Evolutionary conservation across 2,113 vertebrate species (phyloP).

Genomic region (Takifugu bimaculatus): DNA sequence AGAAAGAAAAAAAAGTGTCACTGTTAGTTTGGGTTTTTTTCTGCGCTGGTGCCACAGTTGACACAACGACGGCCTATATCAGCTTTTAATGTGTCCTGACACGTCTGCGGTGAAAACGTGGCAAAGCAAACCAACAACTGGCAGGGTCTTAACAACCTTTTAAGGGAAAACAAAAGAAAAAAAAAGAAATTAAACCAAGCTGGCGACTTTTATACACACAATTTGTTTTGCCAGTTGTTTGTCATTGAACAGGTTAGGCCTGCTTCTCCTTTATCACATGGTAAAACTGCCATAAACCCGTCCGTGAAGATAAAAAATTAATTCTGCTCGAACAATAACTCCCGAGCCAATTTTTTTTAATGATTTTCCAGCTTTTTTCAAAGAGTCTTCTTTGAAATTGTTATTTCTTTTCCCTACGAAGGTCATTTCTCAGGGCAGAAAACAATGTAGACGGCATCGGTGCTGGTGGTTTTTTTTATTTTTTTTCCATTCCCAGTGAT

Average conservation of each 20-base stretch:
- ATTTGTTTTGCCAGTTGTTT: constrained; percentile 27
- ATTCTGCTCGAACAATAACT: constrained; percentile 19
- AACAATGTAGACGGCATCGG: too few species aligned
- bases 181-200: too few species aligned
- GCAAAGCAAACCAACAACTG: too few species aligned
- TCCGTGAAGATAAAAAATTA: constrained; percentile 8
- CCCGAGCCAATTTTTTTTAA: constrained; percentile 12
- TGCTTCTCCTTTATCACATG: constrained; percentile 19
- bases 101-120: too few species aligned
- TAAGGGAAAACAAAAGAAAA: too few species aligned
- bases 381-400: constrained; percentile 31
- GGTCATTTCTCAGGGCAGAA: constrained; percentile 24
- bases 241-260: constrained; percentile 45
- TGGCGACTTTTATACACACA: not conserved
- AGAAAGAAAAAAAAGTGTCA: not conserved
- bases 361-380: constrained; percentile 10
- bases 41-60: too few species aligned
- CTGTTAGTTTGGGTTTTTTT: too few species aligned
- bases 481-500: constrained; percentile 11
- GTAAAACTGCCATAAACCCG: constrained; percentile 13
- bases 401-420: constrained; percentile 7
- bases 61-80: too few species aligned
- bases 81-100: too few species aligned
- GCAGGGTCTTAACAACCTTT: too few species aligned
- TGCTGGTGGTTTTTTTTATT: not conserved